phyloP scores from a whole-genome alignment of 2,888 invertebrate genomes.

The Copidosoma aretas region DNA sequence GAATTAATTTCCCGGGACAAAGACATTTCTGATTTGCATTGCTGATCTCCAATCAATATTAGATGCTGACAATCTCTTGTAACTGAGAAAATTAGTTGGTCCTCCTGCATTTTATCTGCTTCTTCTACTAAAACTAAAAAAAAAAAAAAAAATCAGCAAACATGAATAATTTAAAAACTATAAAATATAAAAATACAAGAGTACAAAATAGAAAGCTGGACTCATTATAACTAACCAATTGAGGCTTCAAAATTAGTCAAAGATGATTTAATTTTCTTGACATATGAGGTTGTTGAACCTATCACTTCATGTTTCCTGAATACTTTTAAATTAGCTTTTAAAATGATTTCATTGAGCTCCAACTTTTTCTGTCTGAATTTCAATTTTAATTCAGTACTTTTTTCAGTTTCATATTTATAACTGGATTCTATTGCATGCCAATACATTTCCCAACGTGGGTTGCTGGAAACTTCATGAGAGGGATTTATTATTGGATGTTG shows the following conservation, averaged over 20 bases:
- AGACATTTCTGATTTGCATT: too few species aligned
- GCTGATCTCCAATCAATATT: too few species aligned
- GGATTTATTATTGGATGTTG: not conserved
- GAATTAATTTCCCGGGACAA: constrained; percentile 7
- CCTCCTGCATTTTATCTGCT: constrained; percentile 22
- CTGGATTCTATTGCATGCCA: not conserved
- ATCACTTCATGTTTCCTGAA: not conserved
- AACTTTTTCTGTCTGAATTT: not conserved
- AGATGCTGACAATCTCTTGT: constrained; percentile 16
- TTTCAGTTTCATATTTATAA: not conserved
- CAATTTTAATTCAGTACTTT: not conserved
- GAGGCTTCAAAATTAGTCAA: not conserved
- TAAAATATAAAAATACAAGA: too few species aligned
- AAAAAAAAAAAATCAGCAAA: too few species aligned
- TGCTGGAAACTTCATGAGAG: too few species aligned
- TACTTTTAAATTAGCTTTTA: constrained; percentile 1
- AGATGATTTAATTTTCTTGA: not conserved
- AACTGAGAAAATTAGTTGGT: constrained; percentile 14
- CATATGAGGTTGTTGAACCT: constrained; percentile 10
- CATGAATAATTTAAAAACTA: too few species aligned
- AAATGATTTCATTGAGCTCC: not conserved
- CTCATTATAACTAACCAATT: too few species aligned
- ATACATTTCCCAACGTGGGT: not conserved
- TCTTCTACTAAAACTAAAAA: constrained; percentile 23
- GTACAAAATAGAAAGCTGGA: too few species aligned